Percentiles rank a stretch among this genome's conserved stretches.
Conservation (phyloP, 2,888 invertebrate genomes). For the Brachyopa scutellaris region DNA sequence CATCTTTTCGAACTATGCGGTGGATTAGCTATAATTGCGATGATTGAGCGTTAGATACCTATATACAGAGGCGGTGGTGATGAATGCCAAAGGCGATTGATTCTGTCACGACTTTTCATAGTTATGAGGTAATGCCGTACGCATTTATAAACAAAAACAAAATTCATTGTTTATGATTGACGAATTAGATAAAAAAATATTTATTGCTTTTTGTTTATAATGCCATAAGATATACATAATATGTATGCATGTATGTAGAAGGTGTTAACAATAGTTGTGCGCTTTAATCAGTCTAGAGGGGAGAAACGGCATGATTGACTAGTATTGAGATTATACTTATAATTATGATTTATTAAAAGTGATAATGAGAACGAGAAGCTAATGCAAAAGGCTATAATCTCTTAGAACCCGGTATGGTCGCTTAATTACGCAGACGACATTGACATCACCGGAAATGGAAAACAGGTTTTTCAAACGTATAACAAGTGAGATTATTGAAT, state of each 20-base stretch:
- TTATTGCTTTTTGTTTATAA: conserved; percentile 19
- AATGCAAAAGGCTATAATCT: conserved; percentile 23
- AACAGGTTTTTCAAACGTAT: no score
- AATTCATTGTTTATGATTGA: conserved; percentile 24
- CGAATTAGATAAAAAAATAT: conserved; percentile 47
- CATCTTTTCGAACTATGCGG: conserved; percentile 18
- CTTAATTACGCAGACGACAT: background rate
- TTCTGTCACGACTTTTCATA: conserved; percentile 56
- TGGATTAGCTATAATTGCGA: conserved; percentile 24
- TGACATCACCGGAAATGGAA: background rate
- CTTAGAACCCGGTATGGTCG: background rate
- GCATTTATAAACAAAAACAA: conserved; percentile 38
- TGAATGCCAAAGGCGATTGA: conserved; percentile 46
- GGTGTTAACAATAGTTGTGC: background rate
- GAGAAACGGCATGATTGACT: background rate
- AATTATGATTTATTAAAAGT: conserved; percentile 31
- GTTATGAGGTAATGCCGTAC: conserved; percentile 31
- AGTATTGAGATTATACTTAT: conserved; percentile 42
- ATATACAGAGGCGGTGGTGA: conserved; percentile 11
- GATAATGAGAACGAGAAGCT: conserved; percentile 39
- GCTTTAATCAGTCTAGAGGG: background rate
- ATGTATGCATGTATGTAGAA: no score
- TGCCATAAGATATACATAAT: no score
- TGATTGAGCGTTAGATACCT: conserved; percentile 36
- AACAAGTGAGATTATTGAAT: no score